Evolutionary conservation across 2,888 invertebrate genomes (phyloP), one percentile per base, ranked within the genome.

Genomic region (Eristalis pertinax): DNA sequence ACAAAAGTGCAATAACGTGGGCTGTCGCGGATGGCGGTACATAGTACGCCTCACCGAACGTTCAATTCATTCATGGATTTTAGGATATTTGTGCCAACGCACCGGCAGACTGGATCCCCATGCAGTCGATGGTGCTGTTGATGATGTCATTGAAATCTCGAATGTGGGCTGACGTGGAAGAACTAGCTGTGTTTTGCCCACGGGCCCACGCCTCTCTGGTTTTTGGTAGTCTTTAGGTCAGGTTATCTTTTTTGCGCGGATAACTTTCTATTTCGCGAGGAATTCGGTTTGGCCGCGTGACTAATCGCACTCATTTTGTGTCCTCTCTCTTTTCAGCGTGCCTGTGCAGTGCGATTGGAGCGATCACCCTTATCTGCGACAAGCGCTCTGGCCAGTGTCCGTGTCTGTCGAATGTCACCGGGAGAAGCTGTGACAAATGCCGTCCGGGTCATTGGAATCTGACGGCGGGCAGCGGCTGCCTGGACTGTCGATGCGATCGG

Each of bases 361-460:
- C 97, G 4, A 94, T 95, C 89, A 94, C 95, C 88, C 94, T 94
- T 84, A 95, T 95, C 32, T 97, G 97, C 91, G 96, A 97, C 91
- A 96, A 96, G 89, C 95, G 95, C 38, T 95, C 95, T 8, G 97
- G 97, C 0, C 96, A 97, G 91, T 97, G 97, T 90, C 94, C 95
- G 73, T 97, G 97, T 92, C 95, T 95, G 89, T 93, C 95, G 24
- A 95, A 96, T 91, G 96, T 96, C 89, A 94, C 94, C 11, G 97
- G 97, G 58, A 93, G 95, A 73, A 95, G 96, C 65, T 97, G 97
- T 90, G 95, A 96, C 90, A 95, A 94, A 77, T 97, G 97, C 91
- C 94, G 96, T 95, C 94, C 94, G 89, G 96, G 96, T 10, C 96
- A 95, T 93, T 97, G 97, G 96, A 97, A 97, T 88, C 92, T 96